These are phyloP conservation scores for Halcyon badia DNA, from an alignment of 2,797 vertebrate genomes.

Conservation along the genomic window DNA sequence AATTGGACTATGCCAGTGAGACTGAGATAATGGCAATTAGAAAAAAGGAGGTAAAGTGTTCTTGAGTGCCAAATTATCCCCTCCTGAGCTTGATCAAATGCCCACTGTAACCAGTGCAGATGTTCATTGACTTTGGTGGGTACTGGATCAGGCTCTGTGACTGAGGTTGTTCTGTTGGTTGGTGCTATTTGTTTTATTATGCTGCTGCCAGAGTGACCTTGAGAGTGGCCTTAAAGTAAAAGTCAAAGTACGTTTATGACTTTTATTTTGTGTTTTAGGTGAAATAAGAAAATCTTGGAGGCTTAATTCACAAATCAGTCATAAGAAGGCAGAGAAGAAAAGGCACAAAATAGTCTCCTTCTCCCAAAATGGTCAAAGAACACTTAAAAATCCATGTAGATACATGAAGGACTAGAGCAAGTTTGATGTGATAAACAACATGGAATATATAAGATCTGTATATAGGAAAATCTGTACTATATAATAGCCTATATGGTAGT, in stretches of 20 bases:
- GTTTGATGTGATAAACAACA: neutral
- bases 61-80: neutral
- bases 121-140: neutral
- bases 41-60: neutral
- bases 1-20: neutral
- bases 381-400: neutral
- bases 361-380: neutral
- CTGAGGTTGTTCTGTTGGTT: neutral
- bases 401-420: fast-evolving
- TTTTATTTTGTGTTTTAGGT: conserved; percentile 12
- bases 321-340: neutral
- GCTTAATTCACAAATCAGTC: neutral
- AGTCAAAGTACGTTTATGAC: neutral
- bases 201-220: neutral
- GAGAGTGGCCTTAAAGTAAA: neutral
- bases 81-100: neutral
- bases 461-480: neutral
- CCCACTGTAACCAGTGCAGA: neutral
- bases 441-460: neutral
- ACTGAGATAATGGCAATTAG: neutral
- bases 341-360: neutral
- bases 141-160: neutral
- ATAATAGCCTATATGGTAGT: neutral
- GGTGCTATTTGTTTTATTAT: conserved; percentile 7
- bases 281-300: neutral